Evolutionary conservation across 2,113 vertebrate genomes (phyloP).

Genomic region (Rhinogobius similis): DNA sequence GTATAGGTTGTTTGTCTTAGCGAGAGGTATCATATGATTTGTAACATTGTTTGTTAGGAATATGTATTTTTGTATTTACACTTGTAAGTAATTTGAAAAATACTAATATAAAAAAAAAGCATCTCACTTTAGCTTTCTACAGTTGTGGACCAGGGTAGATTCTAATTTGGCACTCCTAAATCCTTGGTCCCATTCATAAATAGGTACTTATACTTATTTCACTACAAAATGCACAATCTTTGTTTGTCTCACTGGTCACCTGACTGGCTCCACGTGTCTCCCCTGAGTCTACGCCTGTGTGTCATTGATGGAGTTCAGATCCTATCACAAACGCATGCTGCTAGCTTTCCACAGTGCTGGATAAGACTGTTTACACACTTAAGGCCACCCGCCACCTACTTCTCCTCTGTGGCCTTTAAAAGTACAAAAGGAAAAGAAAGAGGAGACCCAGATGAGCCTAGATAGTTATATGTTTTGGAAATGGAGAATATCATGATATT

Average conservation of each 20-base stretch:
- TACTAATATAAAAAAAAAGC: no score
- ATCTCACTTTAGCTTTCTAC: no score
- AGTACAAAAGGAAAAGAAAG: slow-evolving; percentile 10
- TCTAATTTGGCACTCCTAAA: background rate
- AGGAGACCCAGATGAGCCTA: slow-evolving; percentile 22
- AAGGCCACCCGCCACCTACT: slow-evolving; percentile 29
- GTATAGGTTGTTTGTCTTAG: no score
- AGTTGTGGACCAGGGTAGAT: no score
- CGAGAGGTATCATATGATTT: background rate
- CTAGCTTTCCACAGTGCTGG: slow-evolving; percentile 33
- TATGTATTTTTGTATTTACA: background rate
- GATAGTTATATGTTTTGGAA: slow-evolving; percentile 31
- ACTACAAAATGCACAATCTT: slow-evolving; percentile 12
- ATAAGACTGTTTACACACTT: slow-evolving; percentile 58
- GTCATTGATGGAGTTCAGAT: slow-evolving; percentile 69
- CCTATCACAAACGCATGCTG: slow-evolving; percentile 52
- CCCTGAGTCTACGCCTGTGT: slow-evolving; percentile 40
- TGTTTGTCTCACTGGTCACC: slow-evolving; percentile 43
- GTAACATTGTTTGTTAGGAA: background rate
- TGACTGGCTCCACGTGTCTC: slow-evolving; percentile 9
- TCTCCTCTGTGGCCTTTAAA: slow-evolving; percentile 28
- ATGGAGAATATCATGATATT: background rate
- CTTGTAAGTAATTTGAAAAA: background rate
- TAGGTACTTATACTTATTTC: slow-evolving; percentile 24
- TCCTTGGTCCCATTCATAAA: slow-evolving; percentile 33